phyloP scores from a whole-genome alignment of 2,797 vertebrate species.

The Hyperoplus lanceolatus region DNA sequence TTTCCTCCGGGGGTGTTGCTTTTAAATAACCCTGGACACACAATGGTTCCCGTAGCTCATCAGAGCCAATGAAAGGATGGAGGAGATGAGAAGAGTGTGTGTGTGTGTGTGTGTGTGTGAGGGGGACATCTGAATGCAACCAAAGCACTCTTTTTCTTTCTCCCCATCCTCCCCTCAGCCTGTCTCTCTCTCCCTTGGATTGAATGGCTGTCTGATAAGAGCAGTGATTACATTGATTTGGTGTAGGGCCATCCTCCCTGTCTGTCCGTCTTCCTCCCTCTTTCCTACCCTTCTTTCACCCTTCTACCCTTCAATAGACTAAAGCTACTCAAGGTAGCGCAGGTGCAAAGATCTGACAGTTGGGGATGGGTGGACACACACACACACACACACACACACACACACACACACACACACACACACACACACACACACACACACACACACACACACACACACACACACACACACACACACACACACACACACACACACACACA shows the following conservation, averaged over 20 bases:
- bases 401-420: constrained; percentile 36
- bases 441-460: constrained; percentile 38
- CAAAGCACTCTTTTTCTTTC: constrained; percentile 36
- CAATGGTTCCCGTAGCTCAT: constrained; percentile 78
- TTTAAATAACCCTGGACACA: constrained; percentile 82
- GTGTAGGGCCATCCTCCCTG: constrained; percentile 70
- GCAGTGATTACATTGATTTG: constrained; percentile 86
- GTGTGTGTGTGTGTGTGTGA: not conserved
- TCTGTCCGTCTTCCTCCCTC: constrained; percentile 54
- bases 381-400: constrained; percentile 29
- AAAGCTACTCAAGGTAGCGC: constrained; percentile 42
- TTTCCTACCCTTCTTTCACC: constrained; percentile 29
- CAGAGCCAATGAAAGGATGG: constrained; percentile 71
- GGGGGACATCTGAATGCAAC: constrained; percentile 49
- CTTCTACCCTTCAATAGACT: constrained; percentile 56
- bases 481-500: constrained; percentile 42
- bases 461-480: constrained; percentile 42
- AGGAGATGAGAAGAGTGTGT: constrained; percentile 50
- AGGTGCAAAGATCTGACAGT: constrained; percentile 50
- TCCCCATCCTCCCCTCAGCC: constrained; percentile 28
- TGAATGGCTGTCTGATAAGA: constrained; percentile 80
- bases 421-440: constrained; percentile 44
- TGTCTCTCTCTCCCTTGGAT: constrained; percentile 42
- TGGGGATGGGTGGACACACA: constrained; percentile 30
- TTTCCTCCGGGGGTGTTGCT: constrained; percentile 73